Evolutionary conservation across 2,888 invertebrate species (phyloP).

Genomic region (Poecilobothrus nobilitatus): DNA sequence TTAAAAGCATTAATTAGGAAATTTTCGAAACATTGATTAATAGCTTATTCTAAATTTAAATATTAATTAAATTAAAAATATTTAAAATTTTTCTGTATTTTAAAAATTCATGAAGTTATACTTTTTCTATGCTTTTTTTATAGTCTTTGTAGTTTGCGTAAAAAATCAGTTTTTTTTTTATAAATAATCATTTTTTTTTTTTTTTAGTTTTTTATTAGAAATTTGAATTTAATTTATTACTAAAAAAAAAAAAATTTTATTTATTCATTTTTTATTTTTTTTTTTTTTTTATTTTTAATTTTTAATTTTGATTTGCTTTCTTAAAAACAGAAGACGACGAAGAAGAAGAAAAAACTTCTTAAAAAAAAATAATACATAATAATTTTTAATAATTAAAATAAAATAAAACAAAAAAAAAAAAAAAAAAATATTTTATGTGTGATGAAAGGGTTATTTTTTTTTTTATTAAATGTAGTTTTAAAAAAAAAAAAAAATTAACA

Average conservation of each 20-base stretch:
- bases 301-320: neutral
- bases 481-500: neutral
- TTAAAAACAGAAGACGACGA: neutral
- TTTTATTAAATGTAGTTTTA: neutral
- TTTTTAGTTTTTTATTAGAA: neutral
- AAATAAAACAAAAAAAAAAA: neutral
- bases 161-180: too few relatives aligned
- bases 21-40: too few relatives aligned
- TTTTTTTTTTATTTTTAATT: neutral
- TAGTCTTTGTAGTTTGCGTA: neutral
- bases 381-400: too few relatives aligned
- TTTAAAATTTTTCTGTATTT: too few relatives aligned
- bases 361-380: neutral
- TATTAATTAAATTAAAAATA: too few relatives aligned
- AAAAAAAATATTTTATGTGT: neutral
- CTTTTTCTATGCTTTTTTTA: neutral
- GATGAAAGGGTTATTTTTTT: neutral
- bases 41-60: too few relatives aligned
- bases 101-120: too few relatives aligned
- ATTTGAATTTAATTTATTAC: neutral
- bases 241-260: neutral
- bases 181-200: neutral
- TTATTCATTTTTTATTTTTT: neutral
- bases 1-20: too few relatives aligned
- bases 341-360: conserved; percentile 1